These are phyloP conservation scores for Drosophila orena DNA, from an alignment of 1,140 invertebrate genomes.

Conservation along the genomic window DNA sequence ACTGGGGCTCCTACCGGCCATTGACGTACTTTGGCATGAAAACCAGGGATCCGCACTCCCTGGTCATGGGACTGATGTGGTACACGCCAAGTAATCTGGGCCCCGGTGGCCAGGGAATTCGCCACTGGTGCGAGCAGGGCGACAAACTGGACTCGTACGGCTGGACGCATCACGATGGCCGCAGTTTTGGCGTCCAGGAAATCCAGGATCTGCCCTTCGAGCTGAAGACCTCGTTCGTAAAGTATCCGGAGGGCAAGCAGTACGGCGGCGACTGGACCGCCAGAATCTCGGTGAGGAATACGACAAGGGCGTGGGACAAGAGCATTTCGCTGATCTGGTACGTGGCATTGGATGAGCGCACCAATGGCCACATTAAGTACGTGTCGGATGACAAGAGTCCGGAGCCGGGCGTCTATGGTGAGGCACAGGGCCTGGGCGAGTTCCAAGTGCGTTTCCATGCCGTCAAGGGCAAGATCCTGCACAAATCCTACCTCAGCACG, in stretches of 20 bases:
- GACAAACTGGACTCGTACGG: constrained; percentile 93
- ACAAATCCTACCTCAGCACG: constrained; percentile 91
- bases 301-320: constrained; percentile 69
- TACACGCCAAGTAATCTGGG: constrained; percentile 90
- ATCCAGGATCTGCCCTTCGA: constrained; percentile 92
- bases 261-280: constrained; percentile 97
- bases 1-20: constrained; percentile 97
- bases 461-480: constrained; percentile 87
- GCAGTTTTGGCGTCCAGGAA: constrained; percentile 95
- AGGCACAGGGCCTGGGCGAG: constrained; percentile 91
- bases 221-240: constrained; percentile 95
- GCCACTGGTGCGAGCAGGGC: constrained; percentile 97
- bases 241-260: constrained; percentile 90
- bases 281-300: constrained; percentile 89
- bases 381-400: constrained; percentile 86
- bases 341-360: constrained; percentile 90
- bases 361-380: constrained; percentile 87
- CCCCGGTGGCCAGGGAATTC: constrained; percentile 89
- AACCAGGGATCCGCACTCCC: constrained; percentile 93
- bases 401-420: constrained; percentile 90
- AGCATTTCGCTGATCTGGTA: constrained; percentile 92
- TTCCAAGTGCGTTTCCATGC: constrained; percentile 87
- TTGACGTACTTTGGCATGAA: constrained; percentile 96
- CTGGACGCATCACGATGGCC: constrained; percentile 97
- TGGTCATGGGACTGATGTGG: constrained; percentile 98